Conservation (phyloP, 2,113 vertebrate species). For the Coracopsis vasa region DNA sequence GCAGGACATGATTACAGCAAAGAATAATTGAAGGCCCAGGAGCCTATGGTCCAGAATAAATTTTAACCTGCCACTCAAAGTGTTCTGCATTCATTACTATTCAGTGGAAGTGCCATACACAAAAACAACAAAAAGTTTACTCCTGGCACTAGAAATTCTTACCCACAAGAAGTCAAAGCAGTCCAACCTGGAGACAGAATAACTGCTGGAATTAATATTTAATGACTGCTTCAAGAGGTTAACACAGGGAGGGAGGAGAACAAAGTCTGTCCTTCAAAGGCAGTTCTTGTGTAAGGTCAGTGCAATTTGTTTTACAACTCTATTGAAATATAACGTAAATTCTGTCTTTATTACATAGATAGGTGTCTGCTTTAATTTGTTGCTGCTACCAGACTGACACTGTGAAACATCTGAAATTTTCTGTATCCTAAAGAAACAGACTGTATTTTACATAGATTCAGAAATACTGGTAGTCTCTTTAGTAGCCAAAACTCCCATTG, state of each 20-base stretch:
- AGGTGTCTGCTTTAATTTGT: neutral
- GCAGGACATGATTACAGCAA: slow-evolving; percentile 2
- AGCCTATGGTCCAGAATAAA: slow-evolving; percentile 38
- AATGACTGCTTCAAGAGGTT: slow-evolving; percentile 48
- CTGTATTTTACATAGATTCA: neutral
- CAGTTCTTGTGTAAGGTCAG: slow-evolving; percentile 17
- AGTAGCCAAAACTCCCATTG: neutral
- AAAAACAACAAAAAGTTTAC: slow-evolving; percentile 29
- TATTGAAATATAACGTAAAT: neutral
- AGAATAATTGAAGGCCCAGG: slow-evolving; percentile 36
- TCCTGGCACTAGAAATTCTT: slow-evolving; percentile 6
- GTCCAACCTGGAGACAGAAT: neutral
- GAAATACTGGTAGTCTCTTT: neutral
- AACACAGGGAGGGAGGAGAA: neutral
- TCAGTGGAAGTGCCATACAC: neutral
- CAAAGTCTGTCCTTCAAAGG: slow-evolving; percentile 38
- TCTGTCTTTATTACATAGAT: neutral
- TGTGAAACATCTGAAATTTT: neutral
- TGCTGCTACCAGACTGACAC: neutral
- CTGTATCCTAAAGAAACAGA: neutral
- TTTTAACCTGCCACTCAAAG: neutral
- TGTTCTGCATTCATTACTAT: slow-evolving; percentile 9
- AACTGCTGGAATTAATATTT: slow-evolving; percentile 56
- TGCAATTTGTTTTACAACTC: slow-evolving; percentile 32
- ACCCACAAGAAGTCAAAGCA: neutral